Conservation (phyloP, 2,888 invertebrate genomes). For the Hyppa rectilinea region DNA sequence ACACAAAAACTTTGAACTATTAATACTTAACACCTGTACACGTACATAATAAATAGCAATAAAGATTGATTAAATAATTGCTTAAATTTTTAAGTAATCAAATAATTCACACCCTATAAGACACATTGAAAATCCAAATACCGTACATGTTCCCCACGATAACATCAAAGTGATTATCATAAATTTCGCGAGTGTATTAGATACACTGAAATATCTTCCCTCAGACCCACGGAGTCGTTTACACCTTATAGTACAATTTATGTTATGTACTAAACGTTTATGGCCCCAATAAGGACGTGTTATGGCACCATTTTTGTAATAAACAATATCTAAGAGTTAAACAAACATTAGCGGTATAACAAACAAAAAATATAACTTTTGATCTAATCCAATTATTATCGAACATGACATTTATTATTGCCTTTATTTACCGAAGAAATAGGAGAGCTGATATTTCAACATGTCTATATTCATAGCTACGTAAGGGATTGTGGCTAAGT, state of each 20-base stretch:
- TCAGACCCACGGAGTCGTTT: conserved; percentile 40
- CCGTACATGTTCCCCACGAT: conserved; percentile 24
- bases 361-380: neutral
- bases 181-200: conserved; percentile 46
- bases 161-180: conserved; percentile 51
- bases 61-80: no score
- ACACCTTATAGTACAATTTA: conserved; percentile 59
- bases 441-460: neutral
- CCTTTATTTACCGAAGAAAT: neutral
- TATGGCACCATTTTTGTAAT: conserved; percentile 36
- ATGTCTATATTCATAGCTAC: no score
- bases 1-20: no score
- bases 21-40: no score
- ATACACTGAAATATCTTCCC: conserved; percentile 37
- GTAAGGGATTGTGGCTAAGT: no score
- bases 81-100: neutral
- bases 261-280: conserved; percentile 37
- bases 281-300: conserved; percentile 29
- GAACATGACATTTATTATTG: neutral
- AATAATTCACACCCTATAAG: conserved; percentile 18
- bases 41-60: no score
- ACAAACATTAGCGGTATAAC: neutral
- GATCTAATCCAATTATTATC: neutral
- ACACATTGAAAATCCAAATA: conserved; percentile 26
- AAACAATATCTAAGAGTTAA: conserved; percentile 24